Conservation (phyloP, 2,888 invertebrate species). For the Ceraclea dissimilis region DNA sequence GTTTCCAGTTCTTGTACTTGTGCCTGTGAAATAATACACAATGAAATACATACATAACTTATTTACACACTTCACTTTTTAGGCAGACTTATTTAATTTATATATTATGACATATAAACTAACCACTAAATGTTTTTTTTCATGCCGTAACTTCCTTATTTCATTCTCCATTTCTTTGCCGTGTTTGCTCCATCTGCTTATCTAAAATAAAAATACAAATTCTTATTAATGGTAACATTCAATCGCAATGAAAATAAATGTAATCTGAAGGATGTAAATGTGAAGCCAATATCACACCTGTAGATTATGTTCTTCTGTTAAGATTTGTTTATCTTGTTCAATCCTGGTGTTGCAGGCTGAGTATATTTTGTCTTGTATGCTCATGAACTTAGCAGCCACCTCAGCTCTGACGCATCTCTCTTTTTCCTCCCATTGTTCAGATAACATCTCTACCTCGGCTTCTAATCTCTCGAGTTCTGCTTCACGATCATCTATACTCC, state of each 20-base stretch:
- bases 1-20: neutral
- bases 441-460: neutral
- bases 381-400: conserved; percentile 14
- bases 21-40: no score
- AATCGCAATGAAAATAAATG: no score
- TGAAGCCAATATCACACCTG: no score
- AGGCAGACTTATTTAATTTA: no score
- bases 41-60: no score
- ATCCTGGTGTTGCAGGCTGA: conserved; percentile 2
- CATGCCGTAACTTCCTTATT: neutral
- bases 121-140: neutral
- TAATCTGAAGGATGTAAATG: no score
- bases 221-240: no score
- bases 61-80: no score
- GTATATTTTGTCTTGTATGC: conserved; percentile 11
- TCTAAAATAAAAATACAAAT: no score
- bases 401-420: conserved; percentile 16
- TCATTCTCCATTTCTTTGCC: neutral
- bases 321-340: conserved; percentile 1
- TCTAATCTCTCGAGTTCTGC: conserved; percentile 2
- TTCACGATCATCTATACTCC: neutral
- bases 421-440: conserved; percentile 2
- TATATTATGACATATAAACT: no score
- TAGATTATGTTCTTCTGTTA: conserved; percentile 3
- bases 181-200: neutral